These are phyloP conservation scores for Spea multiplicata DNA, from an alignment of 2,113 vertebrate species.

Conservation along the genomic window DNA sequence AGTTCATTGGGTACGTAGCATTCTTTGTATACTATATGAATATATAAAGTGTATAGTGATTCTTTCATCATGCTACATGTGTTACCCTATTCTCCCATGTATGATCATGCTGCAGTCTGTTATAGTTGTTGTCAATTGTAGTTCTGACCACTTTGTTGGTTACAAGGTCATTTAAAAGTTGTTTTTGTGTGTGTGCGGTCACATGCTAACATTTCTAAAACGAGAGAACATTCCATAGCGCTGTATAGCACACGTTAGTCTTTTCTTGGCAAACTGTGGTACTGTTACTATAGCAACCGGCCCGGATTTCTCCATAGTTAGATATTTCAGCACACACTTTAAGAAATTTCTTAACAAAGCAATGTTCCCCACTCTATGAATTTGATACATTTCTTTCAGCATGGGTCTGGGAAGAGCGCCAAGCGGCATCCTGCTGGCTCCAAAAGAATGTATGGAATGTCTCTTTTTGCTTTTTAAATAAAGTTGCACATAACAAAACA, in stretches of 20 bases:
- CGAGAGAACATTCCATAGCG: too few species aligned
- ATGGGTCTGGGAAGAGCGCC: not conserved
- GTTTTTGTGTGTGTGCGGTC: too few species aligned
- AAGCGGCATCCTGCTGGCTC: not conserved
- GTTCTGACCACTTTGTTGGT: too few species aligned
- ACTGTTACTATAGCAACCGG: not conserved
- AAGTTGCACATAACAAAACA: not conserved
- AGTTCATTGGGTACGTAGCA: too few species aligned
- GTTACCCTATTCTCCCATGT: too few species aligned
- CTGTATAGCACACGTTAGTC: not conserved
- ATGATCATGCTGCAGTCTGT: too few species aligned
- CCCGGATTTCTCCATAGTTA: not conserved
- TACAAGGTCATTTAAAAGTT: too few species aligned
- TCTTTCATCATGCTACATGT: too few species aligned
- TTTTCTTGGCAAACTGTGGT: not conserved
- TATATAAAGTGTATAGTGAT: too few species aligned
- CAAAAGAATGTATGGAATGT: not conserved
- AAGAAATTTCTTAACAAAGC: not conserved
- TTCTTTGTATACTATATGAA: too few species aligned
- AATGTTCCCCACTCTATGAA: not conserved
- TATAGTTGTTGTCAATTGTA: too few species aligned
- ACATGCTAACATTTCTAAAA: too few species aligned
- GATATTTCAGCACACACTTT: not conserved
- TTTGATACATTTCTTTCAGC: not conserved
- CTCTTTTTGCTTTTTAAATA: not conserved